phyloP scores from a whole-genome alignment of 2,888 invertebrate genomes.

The Pollenia griseotomentosa region DNA sequence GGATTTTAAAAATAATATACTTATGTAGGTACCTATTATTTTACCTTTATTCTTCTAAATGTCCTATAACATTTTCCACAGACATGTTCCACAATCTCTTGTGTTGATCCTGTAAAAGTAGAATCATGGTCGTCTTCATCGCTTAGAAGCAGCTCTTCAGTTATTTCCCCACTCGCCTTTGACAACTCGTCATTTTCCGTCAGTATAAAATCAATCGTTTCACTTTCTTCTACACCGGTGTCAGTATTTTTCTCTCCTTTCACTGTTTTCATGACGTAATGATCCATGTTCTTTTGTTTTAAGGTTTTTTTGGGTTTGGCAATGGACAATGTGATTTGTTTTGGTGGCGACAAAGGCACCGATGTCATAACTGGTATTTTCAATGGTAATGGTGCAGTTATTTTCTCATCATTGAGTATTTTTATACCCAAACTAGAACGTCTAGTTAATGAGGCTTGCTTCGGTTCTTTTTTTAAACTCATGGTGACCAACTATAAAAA shows the following conservation, averaged over 20 bases:
- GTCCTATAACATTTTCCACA: conserved; percentile 83
- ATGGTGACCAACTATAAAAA: conserved; percentile 34
- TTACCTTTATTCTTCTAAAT: conserved; percentile 80
- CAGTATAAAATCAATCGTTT: conserved; percentile 80
- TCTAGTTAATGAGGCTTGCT: neutral
- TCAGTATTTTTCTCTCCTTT: conserved; percentile 78
- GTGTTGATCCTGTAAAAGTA: conserved; percentile 74
- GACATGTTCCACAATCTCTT: conserved; percentile 83
- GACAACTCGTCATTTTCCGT: conserved; percentile 75
- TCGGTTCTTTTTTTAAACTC: conserved; percentile 40
- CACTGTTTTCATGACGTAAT: conserved; percentile 80
- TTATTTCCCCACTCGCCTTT: conserved; percentile 70
- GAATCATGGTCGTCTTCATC: conserved; percentile 76
- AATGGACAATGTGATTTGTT: conserved; percentile 74
- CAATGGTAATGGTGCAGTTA: conserved; percentile 43
- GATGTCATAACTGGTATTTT: conserved; percentile 61
- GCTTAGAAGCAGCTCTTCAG: conserved; percentile 75
- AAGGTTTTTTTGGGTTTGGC: conserved; percentile 76
- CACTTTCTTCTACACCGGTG: conserved; percentile 74
- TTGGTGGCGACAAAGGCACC: conserved; percentile 70
- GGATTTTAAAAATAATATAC: no score
- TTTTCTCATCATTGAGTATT: conserved; percentile 76
- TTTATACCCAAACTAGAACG: conserved; percentile 73
- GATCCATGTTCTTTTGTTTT: conserved; percentile 79
- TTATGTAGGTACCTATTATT: neutral